A percentile compares a stretch with the other conserved stretches of the same genome.
Evolutionary conservation across 2,888 invertebrate species (phyloP).

Genomic region (Leptinotarsa tumamoca): DNA sequence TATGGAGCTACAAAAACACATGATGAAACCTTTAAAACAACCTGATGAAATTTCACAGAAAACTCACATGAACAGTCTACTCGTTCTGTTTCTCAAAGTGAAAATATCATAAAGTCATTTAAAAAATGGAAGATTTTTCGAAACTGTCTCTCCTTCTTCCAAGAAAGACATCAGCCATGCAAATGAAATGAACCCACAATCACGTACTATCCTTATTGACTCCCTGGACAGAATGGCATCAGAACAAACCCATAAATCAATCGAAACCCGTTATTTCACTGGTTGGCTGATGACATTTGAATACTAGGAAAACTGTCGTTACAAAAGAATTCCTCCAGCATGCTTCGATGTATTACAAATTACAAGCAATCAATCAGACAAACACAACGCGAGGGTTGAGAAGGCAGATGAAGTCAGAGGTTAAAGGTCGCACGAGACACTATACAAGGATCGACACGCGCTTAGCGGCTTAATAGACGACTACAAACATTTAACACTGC

Average conservation of each 20-base stretch:
- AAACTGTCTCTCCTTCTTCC: too few species aligned
- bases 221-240: background rate
- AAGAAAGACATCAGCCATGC: too few species aligned
- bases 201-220: background rate
- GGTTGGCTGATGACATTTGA: background rate
- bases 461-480: constrained; percentile 23
- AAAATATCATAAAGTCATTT: too few species aligned
- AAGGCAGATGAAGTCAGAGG: constrained; percentile 40
- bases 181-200: too few species aligned
- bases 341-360: constrained; percentile 26
- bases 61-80: too few species aligned
- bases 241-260: background rate
- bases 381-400: constrained; percentile 22
- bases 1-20: too few species aligned
- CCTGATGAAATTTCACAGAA: too few species aligned
- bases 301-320: background rate
- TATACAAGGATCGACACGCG: constrained; percentile 53
- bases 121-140: too few species aligned
- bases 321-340: constrained; percentile 22
- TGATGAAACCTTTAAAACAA: too few species aligned
- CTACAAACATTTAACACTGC: constrained; percentile 12
- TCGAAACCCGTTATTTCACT: constrained; percentile 1
- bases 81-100: too few species aligned
- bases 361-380: constrained; percentile 27
- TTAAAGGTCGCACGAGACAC: constrained; percentile 54